Evolutionary conservation across 1,140 invertebrate genomes (phyloP).

Genomic region (Bombus confusus): DNA sequence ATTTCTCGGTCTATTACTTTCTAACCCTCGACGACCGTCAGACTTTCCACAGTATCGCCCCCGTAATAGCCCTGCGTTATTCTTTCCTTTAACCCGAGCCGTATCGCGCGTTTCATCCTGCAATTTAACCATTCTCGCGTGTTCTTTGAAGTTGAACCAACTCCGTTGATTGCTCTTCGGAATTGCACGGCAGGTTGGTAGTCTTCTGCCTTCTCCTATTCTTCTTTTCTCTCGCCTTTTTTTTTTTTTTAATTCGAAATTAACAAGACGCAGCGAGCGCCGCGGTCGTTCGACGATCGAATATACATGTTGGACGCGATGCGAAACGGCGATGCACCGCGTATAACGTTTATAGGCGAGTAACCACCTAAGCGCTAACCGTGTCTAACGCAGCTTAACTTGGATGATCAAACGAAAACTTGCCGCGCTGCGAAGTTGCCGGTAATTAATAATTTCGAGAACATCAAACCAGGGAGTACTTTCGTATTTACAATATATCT

Average conservation of each 20-base stretch:
- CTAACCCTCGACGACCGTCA: slow-evolving; percentile 19
- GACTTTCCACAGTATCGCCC: background rate
- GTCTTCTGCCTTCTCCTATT: background rate
- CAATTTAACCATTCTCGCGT: background rate
- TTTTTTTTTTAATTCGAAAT: background rate
- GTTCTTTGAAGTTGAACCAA: background rate
- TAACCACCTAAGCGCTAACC: background rate
- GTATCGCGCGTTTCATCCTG: background rate
- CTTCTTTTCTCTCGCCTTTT: rapidly evolving
- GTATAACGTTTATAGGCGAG: background rate
- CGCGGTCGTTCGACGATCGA: background rate
- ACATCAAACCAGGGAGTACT: background rate
- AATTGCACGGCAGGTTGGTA: background rate
- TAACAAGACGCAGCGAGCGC: background rate
- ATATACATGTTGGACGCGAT: background rate
- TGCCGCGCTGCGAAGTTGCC: background rate
- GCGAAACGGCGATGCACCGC: background rate
- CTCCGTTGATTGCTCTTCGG: background rate
- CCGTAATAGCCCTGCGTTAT: slow-evolving; percentile 11
- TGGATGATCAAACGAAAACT: slow-evolving; percentile 21
- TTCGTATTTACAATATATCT: slow-evolving; percentile 7
- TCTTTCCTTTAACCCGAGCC: background rate
- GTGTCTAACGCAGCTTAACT: background rate
- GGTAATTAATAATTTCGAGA: slow-evolving; percentile 21
- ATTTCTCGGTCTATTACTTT: slow-evolving; percentile 52